phyloP scores from a whole-genome alignment of 1,140 invertebrate species.

The Cotesia vestalis region DNA sequence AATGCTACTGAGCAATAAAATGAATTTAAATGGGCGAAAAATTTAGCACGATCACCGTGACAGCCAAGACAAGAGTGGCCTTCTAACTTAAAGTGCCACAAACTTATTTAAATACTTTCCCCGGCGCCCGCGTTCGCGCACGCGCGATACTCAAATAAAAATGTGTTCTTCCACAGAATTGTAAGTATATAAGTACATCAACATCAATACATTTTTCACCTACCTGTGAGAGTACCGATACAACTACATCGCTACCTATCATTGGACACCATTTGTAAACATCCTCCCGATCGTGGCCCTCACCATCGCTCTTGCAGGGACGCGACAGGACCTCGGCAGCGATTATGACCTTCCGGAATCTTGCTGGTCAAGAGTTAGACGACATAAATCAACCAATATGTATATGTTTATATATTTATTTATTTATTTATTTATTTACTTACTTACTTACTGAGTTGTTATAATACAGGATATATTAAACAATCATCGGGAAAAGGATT shows the following conservation, averaged over 20 bases:
- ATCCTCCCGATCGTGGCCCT: conserved; percentile 37
- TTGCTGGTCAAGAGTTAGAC: conserved; percentile 58
- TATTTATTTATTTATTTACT: not conserved
- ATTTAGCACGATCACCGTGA: conserved; percentile 39
- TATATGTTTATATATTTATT: not conserved
- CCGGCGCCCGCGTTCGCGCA: conserved; percentile 34
- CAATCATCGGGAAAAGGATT: conserved; percentile 2
- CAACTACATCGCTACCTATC: not conserved
- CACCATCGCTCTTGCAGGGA: conserved; percentile 35
- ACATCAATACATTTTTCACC: not conserved
- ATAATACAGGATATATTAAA: not conserved
- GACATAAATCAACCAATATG: conserved; percentile 27
- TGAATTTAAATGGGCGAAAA: conserved; percentile 43
- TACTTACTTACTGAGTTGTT: not conserved
- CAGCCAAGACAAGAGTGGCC: conserved; percentile 56
- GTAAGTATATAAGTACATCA: not conserved
- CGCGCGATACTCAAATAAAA: conserved; percentile 42
- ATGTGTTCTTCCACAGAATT: conserved; percentile 39
- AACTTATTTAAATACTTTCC: conserved; percentile 63
- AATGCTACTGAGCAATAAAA: conserved; percentile 6
- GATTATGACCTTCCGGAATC: conserved; percentile 60
- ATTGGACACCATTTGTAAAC: conserved; percentile 10
- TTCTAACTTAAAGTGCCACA: conserved; percentile 50
- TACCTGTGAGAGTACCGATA: not conserved
- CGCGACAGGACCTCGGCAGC: conserved; percentile 50